A percentile compares a stretch with the other conserved stretches of the same genome.
Conservation (phyloP, 92 coral and sea anemone genomes). For the Zoanthus sansibaricus region DNA sequence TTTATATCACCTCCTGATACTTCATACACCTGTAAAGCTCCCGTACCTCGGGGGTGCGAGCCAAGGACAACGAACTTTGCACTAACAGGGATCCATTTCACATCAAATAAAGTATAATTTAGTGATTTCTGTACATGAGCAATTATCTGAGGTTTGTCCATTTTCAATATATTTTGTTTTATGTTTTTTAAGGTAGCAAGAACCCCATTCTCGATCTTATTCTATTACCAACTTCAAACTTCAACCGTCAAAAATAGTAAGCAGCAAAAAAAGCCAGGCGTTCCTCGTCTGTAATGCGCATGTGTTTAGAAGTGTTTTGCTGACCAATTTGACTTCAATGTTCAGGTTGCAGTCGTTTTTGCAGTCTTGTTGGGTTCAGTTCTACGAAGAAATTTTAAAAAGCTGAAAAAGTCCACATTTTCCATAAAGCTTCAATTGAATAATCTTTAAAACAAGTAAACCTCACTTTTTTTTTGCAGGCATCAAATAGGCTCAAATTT, state of each 20-base stretch:
- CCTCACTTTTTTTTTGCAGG: no score
- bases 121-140: conserved; percentile 86
- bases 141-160: conserved; percentile 94
- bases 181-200: not conserved
- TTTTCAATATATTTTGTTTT: conserved; percentile 13
- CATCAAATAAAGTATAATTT: conserved; percentile 89
- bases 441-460: no score
- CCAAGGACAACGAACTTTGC: conserved; percentile 98
- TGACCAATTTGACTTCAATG: not conserved
- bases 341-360: no score
- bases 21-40: conserved; percentile 97
- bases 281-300: conserved; percentile 41
- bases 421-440: no score
- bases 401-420: no score
- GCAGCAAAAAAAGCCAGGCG: conserved; percentile 27
- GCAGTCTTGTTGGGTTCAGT: no score
- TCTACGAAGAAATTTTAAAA: no score
- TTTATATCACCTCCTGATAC: conserved; percentile 91
- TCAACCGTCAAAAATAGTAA: not conserved
- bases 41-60: conserved; percentile 96
- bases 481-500: no score
- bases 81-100: conserved; percentile 96
- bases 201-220: no score
- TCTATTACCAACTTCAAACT: not conserved
- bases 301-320: conserved; percentile 15